phyloP scores from a whole-genome alignment of 2,113 vertebrate species.

The Donacobius atricapilla region DNA sequence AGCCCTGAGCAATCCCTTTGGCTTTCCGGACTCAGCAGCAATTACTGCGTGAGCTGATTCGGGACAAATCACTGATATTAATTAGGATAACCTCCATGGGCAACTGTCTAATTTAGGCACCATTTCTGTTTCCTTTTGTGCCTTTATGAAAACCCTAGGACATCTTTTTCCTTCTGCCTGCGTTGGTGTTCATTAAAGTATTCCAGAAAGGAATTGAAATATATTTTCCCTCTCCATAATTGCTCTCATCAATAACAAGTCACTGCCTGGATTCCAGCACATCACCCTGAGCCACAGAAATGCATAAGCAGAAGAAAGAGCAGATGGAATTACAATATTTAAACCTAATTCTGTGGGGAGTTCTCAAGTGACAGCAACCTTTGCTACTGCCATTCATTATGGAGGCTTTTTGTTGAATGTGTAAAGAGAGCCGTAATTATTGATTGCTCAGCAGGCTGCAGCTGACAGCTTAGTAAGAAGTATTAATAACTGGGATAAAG shows the following conservation, averaged over 20 bases:
- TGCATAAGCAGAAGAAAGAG: not conserved
- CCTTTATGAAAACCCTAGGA: not conserved
- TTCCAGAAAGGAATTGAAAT: not conserved
- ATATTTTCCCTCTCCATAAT: not conserved
- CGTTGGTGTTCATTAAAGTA: not conserved
- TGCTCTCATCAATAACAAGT: not conserved
- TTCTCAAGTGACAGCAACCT: slow-evolving; percentile 1
- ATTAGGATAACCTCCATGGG: slow-evolving; percentile 30
- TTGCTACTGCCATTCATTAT: not conserved
- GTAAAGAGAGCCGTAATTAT: not conserved
- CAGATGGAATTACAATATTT: slow-evolving; percentile 22
- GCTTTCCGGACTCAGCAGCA: not conserved
- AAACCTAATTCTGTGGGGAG: not conserved
- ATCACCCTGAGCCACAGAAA: not conserved
- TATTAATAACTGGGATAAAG: not conserved
- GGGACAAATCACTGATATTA: not conserved
- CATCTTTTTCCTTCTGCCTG: not conserved
- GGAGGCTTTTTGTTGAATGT: not conserved
- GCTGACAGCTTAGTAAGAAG: slow-evolving; percentile 6
- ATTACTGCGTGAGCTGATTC: not conserved
- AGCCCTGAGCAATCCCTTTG: not conserved
- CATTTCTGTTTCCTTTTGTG: slow-evolving; percentile 13
- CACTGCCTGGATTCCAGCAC: not conserved
- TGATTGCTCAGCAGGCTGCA: slow-evolving; percentile 25
- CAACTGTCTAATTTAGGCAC: slow-evolving; percentile 1